These are phyloP conservation scores for Myiagra hebetior DNA, from an alignment of 2,113 vertebrate species.

Conservation along the genomic window DNA sequence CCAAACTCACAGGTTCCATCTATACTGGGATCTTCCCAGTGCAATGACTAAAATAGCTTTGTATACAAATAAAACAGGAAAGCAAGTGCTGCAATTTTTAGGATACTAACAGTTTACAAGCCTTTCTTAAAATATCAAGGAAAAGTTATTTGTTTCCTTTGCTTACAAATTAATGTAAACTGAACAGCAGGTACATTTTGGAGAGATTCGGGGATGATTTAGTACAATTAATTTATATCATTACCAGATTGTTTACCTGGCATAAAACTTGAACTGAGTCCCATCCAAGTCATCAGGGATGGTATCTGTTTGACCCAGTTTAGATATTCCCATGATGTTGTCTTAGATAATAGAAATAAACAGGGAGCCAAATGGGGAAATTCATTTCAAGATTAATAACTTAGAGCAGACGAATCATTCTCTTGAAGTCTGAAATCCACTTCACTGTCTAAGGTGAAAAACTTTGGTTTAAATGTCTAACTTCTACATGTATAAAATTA, in stretches of 20 bases:
- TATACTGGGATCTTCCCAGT: background rate
- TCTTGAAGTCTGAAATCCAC: background rate
- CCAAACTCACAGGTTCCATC: background rate
- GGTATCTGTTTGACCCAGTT: background rate
- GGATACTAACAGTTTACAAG: background rate
- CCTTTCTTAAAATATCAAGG: background rate
- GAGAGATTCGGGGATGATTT: background rate
- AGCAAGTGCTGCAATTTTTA: background rate
- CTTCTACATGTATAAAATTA: background rate
- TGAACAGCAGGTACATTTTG: background rate
- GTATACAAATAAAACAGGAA: background rate
- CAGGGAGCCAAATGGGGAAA: background rate
- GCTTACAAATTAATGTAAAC: background rate
- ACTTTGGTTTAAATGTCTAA: background rate
- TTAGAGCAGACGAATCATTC: background rate
- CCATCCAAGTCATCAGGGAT: background rate
- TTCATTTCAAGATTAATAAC: background rate
- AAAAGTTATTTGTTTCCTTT: background rate
- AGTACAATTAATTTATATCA: background rate
- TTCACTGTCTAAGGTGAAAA: background rate
- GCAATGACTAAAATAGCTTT: background rate
- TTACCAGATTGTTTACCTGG: background rate
- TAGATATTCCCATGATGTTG: background rate
- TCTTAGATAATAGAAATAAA: background rate
- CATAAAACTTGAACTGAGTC: background rate